A percentile compares a stretch with the other conserved stretches of the same genome.
Conservation (phyloP, 2,113 vertebrate genomes). For the Lampris megalopsis region DNA sequence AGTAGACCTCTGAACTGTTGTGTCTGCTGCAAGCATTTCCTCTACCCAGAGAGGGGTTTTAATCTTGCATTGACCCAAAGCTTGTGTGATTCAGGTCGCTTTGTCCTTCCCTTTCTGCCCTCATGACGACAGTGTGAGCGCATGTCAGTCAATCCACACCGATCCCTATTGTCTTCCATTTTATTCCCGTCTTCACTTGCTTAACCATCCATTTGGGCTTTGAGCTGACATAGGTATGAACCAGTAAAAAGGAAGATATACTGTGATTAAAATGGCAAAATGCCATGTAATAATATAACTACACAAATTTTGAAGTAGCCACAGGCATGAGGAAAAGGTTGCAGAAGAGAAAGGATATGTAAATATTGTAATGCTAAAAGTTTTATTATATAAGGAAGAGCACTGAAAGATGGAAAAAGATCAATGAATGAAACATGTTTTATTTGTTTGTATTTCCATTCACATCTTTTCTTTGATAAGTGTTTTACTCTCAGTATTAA, state of each 20-base stretch:
- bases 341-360: too few relatives aligned
- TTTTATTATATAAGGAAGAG: too few relatives aligned
- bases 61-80: constrained; percentile 63
- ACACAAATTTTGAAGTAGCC: too few relatives aligned
- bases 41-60: constrained; percentile 43
- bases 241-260: not conserved
- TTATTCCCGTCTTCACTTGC: not conserved
- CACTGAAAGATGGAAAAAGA: too few relatives aligned
- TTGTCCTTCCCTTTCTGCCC: constrained; percentile 54
- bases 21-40: constrained; percentile 46
- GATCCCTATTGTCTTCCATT: constrained; percentile 3
- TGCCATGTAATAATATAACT: not conserved
- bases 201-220: not conserved
- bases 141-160: not conserved
- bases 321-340: too few relatives aligned
- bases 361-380: too few relatives aligned
- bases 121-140: constrained; percentile 12
- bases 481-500: too few relatives aligned
- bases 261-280: not conserved
- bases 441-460: too few relatives aligned
- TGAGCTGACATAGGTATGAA: not conserved
- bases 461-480: too few relatives aligned
- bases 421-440: too few relatives aligned
- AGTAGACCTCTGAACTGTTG: constrained; percentile 5
- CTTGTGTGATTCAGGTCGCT: constrained; percentile 59